phyloP scores from a whole-genome alignment of 2,888 invertebrate genomes.

The Coecobrya sp. region DNA sequence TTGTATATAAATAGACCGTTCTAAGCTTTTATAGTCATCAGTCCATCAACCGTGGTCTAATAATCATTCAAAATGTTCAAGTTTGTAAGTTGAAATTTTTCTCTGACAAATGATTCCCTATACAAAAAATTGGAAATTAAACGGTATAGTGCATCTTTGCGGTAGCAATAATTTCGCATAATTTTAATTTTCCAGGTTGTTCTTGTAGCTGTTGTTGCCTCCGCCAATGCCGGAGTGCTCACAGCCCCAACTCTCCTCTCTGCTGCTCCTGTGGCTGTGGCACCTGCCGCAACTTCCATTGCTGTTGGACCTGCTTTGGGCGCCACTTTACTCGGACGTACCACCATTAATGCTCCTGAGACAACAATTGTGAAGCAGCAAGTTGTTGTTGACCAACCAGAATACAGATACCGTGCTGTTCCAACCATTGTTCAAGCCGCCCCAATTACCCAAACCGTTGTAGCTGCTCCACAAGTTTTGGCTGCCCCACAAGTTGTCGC shows the following conservation, averaged over 20 bases:
- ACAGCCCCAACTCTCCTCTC: constrained; percentile 59
- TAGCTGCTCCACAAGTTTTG: constrained; percentile 61
- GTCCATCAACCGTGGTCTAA: constrained; percentile 73
- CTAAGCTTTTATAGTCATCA: constrained; percentile 66
- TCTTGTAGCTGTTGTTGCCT: constrained; percentile 82
- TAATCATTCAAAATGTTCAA: constrained; percentile 83
- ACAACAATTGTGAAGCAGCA: constrained; percentile 87
- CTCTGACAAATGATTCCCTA: background rate
- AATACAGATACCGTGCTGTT: constrained; percentile 85
- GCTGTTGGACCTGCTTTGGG: constrained; percentile 86
- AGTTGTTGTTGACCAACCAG: constrained; percentile 87
- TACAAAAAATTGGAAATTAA: background rate
- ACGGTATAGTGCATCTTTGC: no score
- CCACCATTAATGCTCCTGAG: constrained; percentile 87
- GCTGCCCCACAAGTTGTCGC: constrained; percentile 47
- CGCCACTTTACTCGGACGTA: constrained; percentile 87
- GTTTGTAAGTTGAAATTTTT: constrained; percentile 79
- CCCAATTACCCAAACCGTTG: constrained; percentile 73
- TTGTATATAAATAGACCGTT: constrained; percentile 81
- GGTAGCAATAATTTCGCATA: background rate
- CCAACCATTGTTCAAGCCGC: constrained; percentile 83
- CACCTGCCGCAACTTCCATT: background rate
- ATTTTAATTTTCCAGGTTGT: constrained; percentile 81
- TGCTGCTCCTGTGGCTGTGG: constrained; percentile 55
- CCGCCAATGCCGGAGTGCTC: constrained; percentile 83